These are phyloP conservation scores for Cheilosia pagana DNA, from an alignment of 2,888 invertebrate species.

Conservation along the genomic window DNA sequence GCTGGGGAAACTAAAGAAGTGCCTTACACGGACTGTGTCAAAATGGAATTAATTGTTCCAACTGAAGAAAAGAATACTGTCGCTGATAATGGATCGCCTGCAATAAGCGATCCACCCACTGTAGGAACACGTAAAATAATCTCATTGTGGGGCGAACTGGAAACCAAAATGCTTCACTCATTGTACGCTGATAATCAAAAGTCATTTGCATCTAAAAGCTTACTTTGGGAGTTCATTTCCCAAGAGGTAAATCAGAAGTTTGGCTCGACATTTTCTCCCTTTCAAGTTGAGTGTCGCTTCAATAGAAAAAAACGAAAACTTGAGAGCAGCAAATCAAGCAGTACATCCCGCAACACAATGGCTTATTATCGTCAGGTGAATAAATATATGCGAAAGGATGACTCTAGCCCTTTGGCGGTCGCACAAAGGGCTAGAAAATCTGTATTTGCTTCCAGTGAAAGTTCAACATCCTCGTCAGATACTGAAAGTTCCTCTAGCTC, in stretches of 20 bases:
- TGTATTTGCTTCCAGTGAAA: neutral
- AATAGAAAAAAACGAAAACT: neutral
- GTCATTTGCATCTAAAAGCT: neutral
- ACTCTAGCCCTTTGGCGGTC: too few species aligned
- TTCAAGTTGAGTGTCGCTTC: slow-evolving; percentile 5
- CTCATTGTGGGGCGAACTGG: slow-evolving; percentile 1
- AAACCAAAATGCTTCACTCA: slow-evolving; percentile 6
- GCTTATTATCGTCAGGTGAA: neutral
- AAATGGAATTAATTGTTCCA: neutral
- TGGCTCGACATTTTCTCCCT: neutral
- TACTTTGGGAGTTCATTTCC: neutral
- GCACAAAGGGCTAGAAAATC: neutral
- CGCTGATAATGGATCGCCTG: neutral
- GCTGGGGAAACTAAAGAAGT: slow-evolving; percentile 10
- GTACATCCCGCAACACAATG: slow-evolving; percentile 8
- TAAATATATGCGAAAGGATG: neutral
- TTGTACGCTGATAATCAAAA: neutral
- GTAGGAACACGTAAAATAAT: slow-evolving; percentile 2
- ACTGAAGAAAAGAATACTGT: neutral
- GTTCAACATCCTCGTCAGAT: neutral
- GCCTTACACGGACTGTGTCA: neutral
- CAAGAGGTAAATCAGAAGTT: neutral
- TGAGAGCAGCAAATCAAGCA: slow-evolving; percentile 5
- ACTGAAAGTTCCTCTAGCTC: neutral
- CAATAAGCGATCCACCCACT: neutral